Evolutionary conservation across 2,888 invertebrate species (phyloP), one percentile per base, ranked within the genome.

Genomic region (Aphidius colemani): DNA sequence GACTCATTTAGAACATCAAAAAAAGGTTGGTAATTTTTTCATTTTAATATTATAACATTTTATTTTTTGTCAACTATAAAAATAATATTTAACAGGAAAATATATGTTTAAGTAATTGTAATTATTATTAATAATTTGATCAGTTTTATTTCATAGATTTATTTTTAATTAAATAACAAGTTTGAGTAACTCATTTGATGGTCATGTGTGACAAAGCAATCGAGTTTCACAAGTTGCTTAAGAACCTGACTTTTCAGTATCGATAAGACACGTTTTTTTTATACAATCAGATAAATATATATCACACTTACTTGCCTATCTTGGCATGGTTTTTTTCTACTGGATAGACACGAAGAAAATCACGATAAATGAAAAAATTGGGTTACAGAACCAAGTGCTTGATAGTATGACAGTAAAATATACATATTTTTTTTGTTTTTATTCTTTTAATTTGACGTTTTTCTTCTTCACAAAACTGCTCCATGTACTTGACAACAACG

Each of bases 1-100:
- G 96, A 97, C 84, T 94, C 94, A 65, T 97, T 97, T 82, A 88
- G 93, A 74, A 92, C 95, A 30, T 92, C 94, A 57, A 96, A 95
- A 80, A 94, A 93, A 89, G 94, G 95, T 94, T 79, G 82, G 82
- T 59, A 59, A 45, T 30, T 30, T 30, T 30, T 30, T 3, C 5
- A 30, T 30, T 30, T 30, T 30, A 30, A 30, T 2, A 30, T 30
- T 30, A 5, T 30, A 30, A 18, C 2, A 18, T 18, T 30, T 5
- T 30, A 30, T 30, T 30, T 30, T 30, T 30, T 30, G 0, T 30
- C 0, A 4, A 30, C 1, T 18, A 18, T 30, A 30, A 30, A 30
- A 30, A 30, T 30, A 30, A 30, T 30, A 30, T 30, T 30, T 30
- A 30, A 30, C 30, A 30, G 30, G 30, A 30, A 30, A 30, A 30